Evolutionary conservation across 2,888 invertebrate genomes (phyloP).

Genomic region (Andrena bicolor): DNA sequence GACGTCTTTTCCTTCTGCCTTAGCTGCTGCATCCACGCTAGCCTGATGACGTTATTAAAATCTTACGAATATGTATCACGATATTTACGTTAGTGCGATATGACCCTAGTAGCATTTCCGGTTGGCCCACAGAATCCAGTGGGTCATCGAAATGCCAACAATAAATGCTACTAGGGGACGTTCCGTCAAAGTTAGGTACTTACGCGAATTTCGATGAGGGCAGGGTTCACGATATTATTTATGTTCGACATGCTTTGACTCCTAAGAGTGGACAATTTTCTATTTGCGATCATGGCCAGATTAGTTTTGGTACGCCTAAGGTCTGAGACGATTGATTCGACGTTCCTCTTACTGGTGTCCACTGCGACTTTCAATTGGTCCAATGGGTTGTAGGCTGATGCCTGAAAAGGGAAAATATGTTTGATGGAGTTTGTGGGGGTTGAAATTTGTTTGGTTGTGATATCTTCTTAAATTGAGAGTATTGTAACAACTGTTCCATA

Average conservation of each 20-base stretch:
- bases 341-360: too few relatives aligned
- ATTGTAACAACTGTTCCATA: neutral
- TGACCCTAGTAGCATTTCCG: neutral
- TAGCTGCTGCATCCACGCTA: constrained; percentile 48
- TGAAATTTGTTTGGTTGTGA: neutral
- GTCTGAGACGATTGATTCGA: too few relatives aligned
- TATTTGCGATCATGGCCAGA: too few relatives aligned
- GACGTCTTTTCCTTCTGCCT: constrained; percentile 46
- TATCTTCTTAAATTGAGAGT: neutral
- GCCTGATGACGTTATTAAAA: constrained; percentile 17
- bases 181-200: neutral
- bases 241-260: too few relatives aligned
- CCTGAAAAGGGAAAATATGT: too few relatives aligned
- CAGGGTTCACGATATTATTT: constrained; percentile 15
- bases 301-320: too few relatives aligned
- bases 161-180: neutral
- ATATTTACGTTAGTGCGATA: too few relatives aligned
- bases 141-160: neutral
- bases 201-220: constrained; percentile 19
- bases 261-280: too few relatives aligned
- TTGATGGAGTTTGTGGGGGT: too few relatives aligned
- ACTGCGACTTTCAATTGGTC: too few relatives aligned
- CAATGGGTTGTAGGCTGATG: too few relatives aligned
- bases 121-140: neutral
- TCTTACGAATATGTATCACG: too few relatives aligned